A percentile compares a stretch with the other conserved stretches of the same genome.
Conservation (phyloP, 2,797 vertebrate genomes). For the Saxicola maurus region DNA sequence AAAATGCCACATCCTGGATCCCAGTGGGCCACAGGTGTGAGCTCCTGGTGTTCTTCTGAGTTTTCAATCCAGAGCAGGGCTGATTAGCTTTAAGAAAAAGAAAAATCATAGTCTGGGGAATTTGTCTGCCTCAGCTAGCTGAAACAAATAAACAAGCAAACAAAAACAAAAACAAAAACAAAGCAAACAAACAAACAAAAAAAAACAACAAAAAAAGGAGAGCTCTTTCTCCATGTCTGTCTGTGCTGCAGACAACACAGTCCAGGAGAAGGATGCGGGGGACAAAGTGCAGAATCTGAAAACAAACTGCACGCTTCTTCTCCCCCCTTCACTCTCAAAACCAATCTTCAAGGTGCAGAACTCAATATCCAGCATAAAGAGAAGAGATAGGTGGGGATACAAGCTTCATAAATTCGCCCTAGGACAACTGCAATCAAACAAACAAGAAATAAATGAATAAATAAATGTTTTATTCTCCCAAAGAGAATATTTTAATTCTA, state of each 20-base stretch:
- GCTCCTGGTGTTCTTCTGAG: rapidly evolving
- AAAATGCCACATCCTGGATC: rapidly evolving
- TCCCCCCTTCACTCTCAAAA: not conserved
- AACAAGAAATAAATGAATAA: not conserved
- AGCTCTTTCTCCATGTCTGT: not conserved
- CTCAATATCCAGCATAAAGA: not conserved
- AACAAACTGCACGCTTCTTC: rapidly evolving
- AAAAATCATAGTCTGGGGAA: not conserved
- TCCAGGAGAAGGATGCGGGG: rapidly evolving
- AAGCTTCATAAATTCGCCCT: not conserved
- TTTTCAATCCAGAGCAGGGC: not conserved
- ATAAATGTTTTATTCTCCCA: not conserved
- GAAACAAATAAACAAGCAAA: not conserved
- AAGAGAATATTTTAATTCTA: not conserved
- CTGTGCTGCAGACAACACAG: rapidly evolving
- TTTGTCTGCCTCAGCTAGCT: not conserved
- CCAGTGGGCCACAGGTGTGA: rapidly evolving
- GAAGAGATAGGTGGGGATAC: rapidly evolving
- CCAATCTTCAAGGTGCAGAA: not conserved
- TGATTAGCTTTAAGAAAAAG: not conserved
- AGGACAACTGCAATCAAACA: rapidly evolving
- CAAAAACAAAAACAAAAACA: too few species aligned
- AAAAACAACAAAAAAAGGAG: not conserved
- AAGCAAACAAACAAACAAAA: too few species aligned
- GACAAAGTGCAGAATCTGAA: not conserved